Conservation (phyloP, 2,797 vertebrate species). For the Scolopax bukidnonensis region DNA sequence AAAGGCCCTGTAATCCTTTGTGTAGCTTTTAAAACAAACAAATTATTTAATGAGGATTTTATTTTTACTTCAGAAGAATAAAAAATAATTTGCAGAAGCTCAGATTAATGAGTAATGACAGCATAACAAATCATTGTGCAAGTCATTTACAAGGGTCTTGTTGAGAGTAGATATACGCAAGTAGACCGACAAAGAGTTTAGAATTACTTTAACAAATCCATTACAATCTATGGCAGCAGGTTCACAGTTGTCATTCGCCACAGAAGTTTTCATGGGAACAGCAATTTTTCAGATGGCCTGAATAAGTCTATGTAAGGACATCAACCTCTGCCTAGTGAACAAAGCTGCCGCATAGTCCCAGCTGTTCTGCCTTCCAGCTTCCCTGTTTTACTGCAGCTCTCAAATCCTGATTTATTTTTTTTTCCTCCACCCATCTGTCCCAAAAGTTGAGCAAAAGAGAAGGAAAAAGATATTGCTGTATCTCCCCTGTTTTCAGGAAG, state of each 20-base stretch:
- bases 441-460: not conserved
- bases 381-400: not conserved
- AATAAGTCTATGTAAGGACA: not conserved
- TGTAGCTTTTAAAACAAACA: slow-evolving; percentile 61
- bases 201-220: not conserved
- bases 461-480: not conserved
- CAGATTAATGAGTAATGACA: slow-evolving; percentile 59
- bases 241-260: not conserved
- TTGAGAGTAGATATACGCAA: not conserved
- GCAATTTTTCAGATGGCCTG: not conserved
- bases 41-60: slow-evolving; percentile 52
- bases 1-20: slow-evolving; percentile 45
- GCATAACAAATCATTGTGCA: not conserved
- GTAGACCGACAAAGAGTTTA: not conserved
- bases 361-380: not conserved
- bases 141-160: slow-evolving; percentile 33
- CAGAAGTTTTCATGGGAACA: not conserved
- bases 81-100: slow-evolving; percentile 56
- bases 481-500: not conserved
- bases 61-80: slow-evolving; percentile 53
- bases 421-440: not conserved
- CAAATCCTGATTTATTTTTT: not conserved
- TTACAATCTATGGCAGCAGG: slow-evolving; percentile 23
- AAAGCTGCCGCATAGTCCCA: not conserved
- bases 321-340: not conserved